Conservation (phyloP, 2,113 vertebrate species). For the Microcebus murinus region DNA sequence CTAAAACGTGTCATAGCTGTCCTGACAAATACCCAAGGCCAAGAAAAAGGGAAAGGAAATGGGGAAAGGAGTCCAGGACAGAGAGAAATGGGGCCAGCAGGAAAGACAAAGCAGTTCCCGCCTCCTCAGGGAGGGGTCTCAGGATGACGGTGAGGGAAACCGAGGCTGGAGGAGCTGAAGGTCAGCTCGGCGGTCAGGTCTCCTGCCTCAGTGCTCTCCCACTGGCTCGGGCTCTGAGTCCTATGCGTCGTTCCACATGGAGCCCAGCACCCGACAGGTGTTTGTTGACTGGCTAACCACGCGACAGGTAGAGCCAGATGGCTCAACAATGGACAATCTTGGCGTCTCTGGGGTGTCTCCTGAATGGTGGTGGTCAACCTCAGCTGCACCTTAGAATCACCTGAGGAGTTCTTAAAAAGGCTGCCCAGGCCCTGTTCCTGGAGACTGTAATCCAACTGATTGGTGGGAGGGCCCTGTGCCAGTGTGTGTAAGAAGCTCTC, state of each 20-base stretch:
- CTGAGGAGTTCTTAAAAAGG: not conserved
- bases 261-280: not conserved
- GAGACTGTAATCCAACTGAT: not conserved
- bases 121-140: not conserved
- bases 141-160: not conserved
- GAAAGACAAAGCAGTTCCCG: not conserved
- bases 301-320: not conserved
- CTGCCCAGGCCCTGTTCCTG: not conserved
- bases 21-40: not conserved
- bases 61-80: not conserved
- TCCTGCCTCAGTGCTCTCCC: not conserved
- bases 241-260: rapidly evolving
- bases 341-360: not conserved
- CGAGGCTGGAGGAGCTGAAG: not conserved
- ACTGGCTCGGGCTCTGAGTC: not conserved
- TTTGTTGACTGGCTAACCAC: not conserved
- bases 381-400: not conserved
- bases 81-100: rapidly evolving
- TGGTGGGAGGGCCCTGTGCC: rapidly evolving
- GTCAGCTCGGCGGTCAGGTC: not conserved
- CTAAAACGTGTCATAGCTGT: not conserved
- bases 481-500: not conserved
- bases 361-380: not conserved
- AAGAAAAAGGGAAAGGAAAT: not conserved
- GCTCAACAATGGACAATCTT: rapidly evolving